Evolutionary conservation across 2,113 vertebrate species (phyloP), one percentile per base, ranked within the genome.

Genomic region (Austrofundulus limnaeus): DNA sequence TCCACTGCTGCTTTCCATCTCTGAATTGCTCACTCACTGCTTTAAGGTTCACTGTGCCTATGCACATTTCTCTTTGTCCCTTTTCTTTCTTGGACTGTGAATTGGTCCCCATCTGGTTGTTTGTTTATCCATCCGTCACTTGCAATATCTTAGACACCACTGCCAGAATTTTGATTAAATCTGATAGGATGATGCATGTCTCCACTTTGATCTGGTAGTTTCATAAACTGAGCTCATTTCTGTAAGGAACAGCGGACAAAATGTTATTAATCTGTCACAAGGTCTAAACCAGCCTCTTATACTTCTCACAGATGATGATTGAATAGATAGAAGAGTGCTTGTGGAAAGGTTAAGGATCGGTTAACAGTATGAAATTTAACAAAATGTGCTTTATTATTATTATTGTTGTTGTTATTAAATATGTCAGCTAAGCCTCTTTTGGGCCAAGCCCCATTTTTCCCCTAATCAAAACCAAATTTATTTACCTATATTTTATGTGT

Each of bases 101-200:
- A 70, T 80, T 46, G 38, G 53, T 64, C 55, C 69, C 55, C 72
- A 45, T 72, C 62, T 71, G 52, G 64, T 76, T 80, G 70, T 78
- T 78, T 72, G 57, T 80, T 71, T 79, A 73, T 77, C 51, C 65
- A 74, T 64, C 72, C 48, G 6, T 80, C 80, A 80, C 52, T 61
- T 75, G 52, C 56, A 62, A 51, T 80, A 75, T 70, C 60, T 81
- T 43, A 60, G 74, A 73, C 69, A 60, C 43, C 25, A 25, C 45
- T 77, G 28, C 3, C 49, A 76, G 37, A 5, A 75, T 75, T 83
- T 72, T 75, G 71, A 82, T 82, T 69, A 72, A 71, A 77, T 21
- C 15, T 70, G 67, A 70, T 54, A 28, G 72, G 77, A 58, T 80
- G 77, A 84, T 70, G 61, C 24, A 56, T 80, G 57, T 64, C 55